phyloP scores from a whole-genome alignment of 2,797 vertebrate species.

The Sebastes kiyomatsui region DNA sequence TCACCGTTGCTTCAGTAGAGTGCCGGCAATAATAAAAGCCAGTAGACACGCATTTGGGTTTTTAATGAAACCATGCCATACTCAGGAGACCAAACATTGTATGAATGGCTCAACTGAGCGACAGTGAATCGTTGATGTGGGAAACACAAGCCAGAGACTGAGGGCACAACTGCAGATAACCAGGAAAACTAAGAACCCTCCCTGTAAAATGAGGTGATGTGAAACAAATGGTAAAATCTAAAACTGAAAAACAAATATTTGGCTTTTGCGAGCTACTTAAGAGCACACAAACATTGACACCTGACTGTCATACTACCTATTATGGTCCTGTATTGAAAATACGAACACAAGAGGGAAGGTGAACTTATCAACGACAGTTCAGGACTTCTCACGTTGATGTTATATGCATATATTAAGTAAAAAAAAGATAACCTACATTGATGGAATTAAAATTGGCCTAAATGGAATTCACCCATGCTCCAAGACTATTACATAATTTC shows the following conservation, averaged over 20 bases:
- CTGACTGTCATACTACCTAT: background rate
- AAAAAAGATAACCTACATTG: background rate
- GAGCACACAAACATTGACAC: background rate
- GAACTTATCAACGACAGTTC: too few species aligned
- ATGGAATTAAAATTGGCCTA: background rate
- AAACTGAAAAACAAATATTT: background rate
- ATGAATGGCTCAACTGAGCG: background rate
- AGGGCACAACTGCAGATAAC: background rate
- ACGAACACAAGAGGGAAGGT: background rate
- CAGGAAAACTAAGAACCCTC: background rate
- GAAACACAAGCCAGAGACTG: background rate
- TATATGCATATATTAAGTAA: background rate
- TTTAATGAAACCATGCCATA: background rate
- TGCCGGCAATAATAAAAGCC: conserved; percentile 5
- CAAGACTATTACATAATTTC: background rate
- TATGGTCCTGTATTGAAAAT: background rate
- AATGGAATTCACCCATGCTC: background rate
- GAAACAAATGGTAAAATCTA: background rate
- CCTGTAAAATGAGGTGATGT: background rate
- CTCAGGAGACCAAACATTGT: background rate
- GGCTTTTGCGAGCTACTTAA: background rate
- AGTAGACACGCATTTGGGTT: background rate
- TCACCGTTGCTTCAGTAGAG: background rate
- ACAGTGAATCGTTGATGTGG: background rate
- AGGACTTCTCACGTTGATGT: background rate